Conservation (phyloP, 2,113 vertebrate genomes). For the Gorsachius goisagi region DNA sequence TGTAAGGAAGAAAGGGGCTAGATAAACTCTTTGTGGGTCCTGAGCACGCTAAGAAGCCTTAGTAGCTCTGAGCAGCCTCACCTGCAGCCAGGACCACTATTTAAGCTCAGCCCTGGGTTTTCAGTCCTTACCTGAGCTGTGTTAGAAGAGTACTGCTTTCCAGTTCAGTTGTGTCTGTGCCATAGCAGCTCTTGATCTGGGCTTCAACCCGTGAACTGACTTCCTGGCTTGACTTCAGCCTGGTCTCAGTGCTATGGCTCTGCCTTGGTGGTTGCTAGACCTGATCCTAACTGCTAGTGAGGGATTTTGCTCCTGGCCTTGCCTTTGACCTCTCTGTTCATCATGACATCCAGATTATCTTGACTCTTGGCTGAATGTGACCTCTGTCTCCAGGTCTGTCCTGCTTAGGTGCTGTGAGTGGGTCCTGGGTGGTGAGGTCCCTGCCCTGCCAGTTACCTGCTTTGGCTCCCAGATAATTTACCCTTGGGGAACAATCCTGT, state of each 20-base stretch:
- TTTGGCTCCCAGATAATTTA: neutral
- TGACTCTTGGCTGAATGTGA: neutral
- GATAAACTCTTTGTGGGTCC: neutral
- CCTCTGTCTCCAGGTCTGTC: neutral
- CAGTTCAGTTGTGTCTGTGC: neutral
- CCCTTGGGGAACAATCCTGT: neutral
- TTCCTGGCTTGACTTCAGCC: neutral
- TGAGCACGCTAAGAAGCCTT: neutral
- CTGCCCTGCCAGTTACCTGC: neutral
- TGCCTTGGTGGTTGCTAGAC: neutral
- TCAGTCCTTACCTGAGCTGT: fast-evolving
- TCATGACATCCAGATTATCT: neutral
- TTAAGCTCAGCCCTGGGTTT: neutral
- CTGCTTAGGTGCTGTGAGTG: neutral
- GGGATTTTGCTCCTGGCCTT: neutral
- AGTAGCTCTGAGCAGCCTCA: neutral
- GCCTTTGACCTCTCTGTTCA: neutral
- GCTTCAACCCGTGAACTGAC: neutral
- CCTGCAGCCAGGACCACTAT: neutral
- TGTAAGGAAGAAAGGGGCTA: neutral
- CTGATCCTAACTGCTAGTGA: neutral
- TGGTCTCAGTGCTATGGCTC: neutral
- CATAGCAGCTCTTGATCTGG: neutral
- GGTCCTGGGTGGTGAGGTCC: neutral
- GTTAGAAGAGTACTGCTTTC: neutral